A percentile compares a stretch with the other conserved stretches of the same genome.
Conservation (phyloP, 2,888 invertebrate genomes). For the Oxytorus armatus region DNA sequence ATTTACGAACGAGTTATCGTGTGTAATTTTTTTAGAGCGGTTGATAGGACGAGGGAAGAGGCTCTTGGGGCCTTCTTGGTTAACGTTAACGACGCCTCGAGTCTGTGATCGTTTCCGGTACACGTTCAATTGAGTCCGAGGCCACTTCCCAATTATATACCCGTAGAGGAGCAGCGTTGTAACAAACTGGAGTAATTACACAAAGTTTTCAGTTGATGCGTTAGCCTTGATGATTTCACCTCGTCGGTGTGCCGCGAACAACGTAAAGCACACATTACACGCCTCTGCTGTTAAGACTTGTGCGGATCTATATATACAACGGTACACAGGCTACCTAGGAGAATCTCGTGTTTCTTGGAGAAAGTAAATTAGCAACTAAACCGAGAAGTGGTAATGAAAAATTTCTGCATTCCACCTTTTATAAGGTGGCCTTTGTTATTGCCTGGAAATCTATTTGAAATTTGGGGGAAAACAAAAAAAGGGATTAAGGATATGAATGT, state of each 20-base stretch:
- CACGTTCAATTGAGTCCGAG: conserved; percentile 67
- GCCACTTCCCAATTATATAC: conserved; percentile 64
- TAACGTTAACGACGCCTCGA: conserved; percentile 45
- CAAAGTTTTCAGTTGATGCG: conserved; percentile 65
- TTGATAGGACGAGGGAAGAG: too few species aligned
- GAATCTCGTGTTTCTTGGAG: conserved; percentile 25
- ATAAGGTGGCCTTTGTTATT: too few species aligned
- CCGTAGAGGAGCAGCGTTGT: conserved; percentile 37
- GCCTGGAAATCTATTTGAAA: too few species aligned
- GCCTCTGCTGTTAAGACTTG: not conserved
- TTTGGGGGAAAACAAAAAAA: too few species aligned
- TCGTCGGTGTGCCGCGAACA: conserved; percentile 22
- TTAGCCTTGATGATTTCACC: conserved; percentile 65
- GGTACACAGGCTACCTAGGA: too few species aligned
- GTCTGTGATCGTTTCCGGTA: conserved; percentile 65
- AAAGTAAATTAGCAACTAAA: conserved; percentile 39
- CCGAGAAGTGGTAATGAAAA: not conserved
- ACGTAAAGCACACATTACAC: not conserved
- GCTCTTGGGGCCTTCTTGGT: not conserved
- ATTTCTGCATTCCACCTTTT: too few species aligned
- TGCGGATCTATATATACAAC: too few species aligned
- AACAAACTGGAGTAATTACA: conserved; percentile 66
- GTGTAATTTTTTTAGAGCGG: too few species aligned
- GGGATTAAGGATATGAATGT: too few species aligned
- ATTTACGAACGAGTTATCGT: too few species aligned